Evolutionary conservation across 2,888 invertebrate genomes (phyloP).

Genomic region (Drosophila atroscutellata): DNA sequence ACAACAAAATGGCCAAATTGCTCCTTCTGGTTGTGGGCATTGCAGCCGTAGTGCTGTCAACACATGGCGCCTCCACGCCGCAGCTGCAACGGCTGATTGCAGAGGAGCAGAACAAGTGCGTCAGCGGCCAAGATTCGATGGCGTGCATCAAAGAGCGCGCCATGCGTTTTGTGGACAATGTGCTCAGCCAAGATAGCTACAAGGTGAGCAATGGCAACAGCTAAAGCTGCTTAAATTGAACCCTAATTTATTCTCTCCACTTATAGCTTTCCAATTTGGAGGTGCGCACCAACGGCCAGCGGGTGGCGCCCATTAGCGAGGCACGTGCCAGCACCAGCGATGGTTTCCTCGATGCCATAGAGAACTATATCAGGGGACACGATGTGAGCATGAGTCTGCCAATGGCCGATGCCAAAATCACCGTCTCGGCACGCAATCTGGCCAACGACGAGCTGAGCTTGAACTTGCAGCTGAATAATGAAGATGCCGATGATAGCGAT

Average conservation of each 20-base stretch:
- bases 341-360: slow-evolving; percentile 88
- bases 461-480: slow-evolving; percentile 87
- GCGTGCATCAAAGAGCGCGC: slow-evolving; percentile 94
- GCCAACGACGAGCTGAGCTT: slow-evolving; percentile 91
- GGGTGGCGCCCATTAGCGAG: slow-evolving; percentile 86
- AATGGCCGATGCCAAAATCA: slow-evolving; percentile 89
- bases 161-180: slow-evolving; percentile 91
- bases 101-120: slow-evolving; percentile 91
- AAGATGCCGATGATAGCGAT: slow-evolving; percentile 54
- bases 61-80: slow-evolving; percentile 86
- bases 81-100: slow-evolving; percentile 91
- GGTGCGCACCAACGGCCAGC: slow-evolving; percentile 90
- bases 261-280: slow-evolving; percentile 90
- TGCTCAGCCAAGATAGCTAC: slow-evolving; percentile 92
- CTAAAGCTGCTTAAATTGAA: neutral
- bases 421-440: slow-evolving; percentile 91
- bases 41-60: slow-evolving; percentile 84
- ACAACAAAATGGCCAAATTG: slow-evolving; percentile 75
- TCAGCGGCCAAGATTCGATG: slow-evolving; percentile 90
- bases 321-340: slow-evolving; percentile 86
- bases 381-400: slow-evolving; percentile 92
- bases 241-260: no score
- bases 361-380: slow-evolving; percentile 90
- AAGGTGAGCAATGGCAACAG: slow-evolving; percentile 86
- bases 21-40: slow-evolving; percentile 87